These are phyloP conservation scores for Melanchra persicariae DNA, from an alignment of 2,888 invertebrate genomes.

Conservation along the genomic window DNA sequence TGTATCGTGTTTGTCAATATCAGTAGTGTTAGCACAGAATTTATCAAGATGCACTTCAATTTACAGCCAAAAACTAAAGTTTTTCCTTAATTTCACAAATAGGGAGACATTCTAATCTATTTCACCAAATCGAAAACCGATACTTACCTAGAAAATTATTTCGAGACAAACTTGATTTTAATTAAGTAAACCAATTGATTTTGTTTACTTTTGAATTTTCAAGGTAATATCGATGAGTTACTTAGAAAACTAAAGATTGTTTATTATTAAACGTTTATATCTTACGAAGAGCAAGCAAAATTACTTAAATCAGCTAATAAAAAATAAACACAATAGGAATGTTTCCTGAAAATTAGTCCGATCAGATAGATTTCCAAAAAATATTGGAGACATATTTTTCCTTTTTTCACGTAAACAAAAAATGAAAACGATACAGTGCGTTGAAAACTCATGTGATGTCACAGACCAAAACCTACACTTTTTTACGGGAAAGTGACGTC, in stretches of 20 bases:
- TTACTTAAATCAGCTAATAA: too few species aligned
- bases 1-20: slow-evolving; percentile 19
- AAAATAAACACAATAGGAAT: too few species aligned
- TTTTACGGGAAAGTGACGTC: too few species aligned
- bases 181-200: slow-evolving; percentile 10
- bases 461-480: too few species aligned
- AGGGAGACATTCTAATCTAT: neutral
- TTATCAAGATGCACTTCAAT: slow-evolving; percentile 20
- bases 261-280: neutral
- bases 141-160: neutral
- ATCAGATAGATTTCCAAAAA: too few species aligned
- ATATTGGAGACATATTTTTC: too few species aligned
- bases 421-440: too few species aligned
- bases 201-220: slow-evolving; percentile 27
- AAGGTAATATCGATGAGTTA: neutral
- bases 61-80: neutral
- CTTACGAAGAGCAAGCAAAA: neutral
- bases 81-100: neutral
- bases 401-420: too few species aligned
- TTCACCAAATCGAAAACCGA: slow-evolving; percentile 1
- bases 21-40: slow-evolving; percentile 4
- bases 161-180: neutral
- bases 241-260: neutral
- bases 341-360: too few species aligned
- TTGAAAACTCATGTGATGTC: too few species aligned